Evolutionary conservation across 2,888 invertebrate species (phyloP).

Genomic region (Chrysotoxum bicinctum): DNA sequence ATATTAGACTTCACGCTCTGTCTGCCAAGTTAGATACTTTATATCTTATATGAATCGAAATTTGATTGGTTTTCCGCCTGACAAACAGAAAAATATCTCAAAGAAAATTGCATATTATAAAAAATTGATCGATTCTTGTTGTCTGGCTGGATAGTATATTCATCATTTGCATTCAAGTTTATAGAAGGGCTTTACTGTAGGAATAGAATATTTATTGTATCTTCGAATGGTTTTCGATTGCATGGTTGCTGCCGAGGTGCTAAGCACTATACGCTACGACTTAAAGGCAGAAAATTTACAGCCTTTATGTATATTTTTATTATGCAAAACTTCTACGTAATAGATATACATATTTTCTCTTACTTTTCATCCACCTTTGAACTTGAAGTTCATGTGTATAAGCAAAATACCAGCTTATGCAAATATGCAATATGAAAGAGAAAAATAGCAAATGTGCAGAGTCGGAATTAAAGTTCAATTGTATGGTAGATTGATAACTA

Average conservation of each 20-base stretch:
- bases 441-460: constrained; percentile 6
- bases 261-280: not conserved
- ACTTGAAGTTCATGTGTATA: not conserved
- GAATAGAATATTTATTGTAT: not conserved
- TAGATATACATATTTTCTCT: not conserved
- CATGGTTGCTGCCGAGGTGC: not conserved
- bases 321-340: not conserved
- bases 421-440: not conserved
- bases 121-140: constrained; percentile 29
- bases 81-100: constrained; percentile 11
- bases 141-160: constrained; percentile 36
- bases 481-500: not conserved
- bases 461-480: not conserved
- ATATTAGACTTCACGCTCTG: not conserved
- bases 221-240: constrained; percentile 10
- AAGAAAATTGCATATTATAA: constrained; percentile 29
- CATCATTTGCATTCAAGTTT: constrained; percentile 10
- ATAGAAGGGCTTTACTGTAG: not conserved
- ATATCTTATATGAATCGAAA: not conserved
- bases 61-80: constrained; percentile 33
- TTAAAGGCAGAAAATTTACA: not conserved
- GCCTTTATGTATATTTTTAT: not conserved
- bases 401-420: not conserved
- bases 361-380: constrained; percentile 8
- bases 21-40: not conserved